Conservation (phyloP, 2,113 vertebrate genomes). For the Ophthalmolycus amberensis region DNA sequence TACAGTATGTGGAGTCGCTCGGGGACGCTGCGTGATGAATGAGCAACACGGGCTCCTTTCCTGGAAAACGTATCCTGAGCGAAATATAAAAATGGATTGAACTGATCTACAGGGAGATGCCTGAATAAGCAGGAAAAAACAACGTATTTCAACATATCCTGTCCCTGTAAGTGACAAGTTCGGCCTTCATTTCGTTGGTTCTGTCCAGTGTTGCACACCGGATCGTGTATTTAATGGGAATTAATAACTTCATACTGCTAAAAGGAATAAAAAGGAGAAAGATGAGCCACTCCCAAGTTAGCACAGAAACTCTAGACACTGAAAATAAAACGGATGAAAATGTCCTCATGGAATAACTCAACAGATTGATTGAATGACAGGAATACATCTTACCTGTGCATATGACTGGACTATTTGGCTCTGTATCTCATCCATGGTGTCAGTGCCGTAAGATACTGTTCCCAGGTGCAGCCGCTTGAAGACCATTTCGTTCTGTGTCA, state of each 20-base stretch:
- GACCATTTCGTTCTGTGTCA: conserved; percentile 98
- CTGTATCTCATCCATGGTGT: conserved; percentile 99
- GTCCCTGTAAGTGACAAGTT: background rate
- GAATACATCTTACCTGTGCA: conserved; percentile 79
- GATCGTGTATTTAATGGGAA: background rate
- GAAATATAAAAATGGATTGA: conserved; percentile 61
- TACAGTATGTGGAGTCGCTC: conserved; percentile 56
- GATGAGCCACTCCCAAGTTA: background rate
- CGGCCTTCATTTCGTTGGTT: conserved; percentile 5
- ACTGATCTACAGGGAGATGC: conserved; percentile 22
- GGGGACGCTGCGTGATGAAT: conserved; percentile 68
- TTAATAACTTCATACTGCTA: background rate
- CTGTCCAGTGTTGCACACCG: background rate
- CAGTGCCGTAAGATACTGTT: conserved; percentile 95
- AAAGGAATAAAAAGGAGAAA: background rate
- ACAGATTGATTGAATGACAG: no score
- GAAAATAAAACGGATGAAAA: no score
- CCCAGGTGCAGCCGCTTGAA: conserved; percentile 97
- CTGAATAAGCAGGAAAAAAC: conserved; percentile 5
- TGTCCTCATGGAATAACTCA: background rate
- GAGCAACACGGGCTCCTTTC: conserved; percentile 66
- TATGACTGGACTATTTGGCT: conserved; percentile 89
- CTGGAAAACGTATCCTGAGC: conserved; percentile 50
- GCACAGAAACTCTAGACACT: background rate
- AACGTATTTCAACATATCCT: background rate